phyloP scores from a whole-genome alignment of 2,113 vertebrate genomes.

The Erythrolamprus reginae region DNA sequence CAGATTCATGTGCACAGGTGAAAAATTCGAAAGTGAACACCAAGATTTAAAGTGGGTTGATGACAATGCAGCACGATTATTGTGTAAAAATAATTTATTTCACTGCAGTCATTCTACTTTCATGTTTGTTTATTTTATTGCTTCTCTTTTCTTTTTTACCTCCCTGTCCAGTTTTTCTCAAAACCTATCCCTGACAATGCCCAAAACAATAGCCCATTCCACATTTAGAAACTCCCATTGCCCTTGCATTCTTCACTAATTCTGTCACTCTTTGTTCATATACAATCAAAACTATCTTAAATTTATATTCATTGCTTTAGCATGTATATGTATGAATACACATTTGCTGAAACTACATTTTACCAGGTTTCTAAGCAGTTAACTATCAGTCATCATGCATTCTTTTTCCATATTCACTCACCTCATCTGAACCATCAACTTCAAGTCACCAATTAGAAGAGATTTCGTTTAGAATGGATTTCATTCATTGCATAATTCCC shows the following conservation, averaged over 20 bases:
- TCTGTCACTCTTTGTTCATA: not conserved
- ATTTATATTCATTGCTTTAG: not conserved
- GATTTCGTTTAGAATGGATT: too few species aligned
- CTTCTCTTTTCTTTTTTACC: not conserved
- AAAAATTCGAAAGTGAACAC: conserved; percentile 23
- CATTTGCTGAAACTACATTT: not conserved
- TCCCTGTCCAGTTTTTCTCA: not conserved
- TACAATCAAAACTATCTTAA: not conserved
- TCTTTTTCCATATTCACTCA: not conserved
- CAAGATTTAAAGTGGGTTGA: not conserved
- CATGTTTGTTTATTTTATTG: not conserved
- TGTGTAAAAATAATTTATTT: not conserved
- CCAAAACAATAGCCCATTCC: not conserved
- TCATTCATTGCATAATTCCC: not conserved
- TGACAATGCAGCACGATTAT: not conserved
- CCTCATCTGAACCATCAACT: not conserved
- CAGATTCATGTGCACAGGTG: conserved; percentile 35
- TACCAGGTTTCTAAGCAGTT: not conserved
- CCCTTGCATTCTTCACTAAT: not conserved
- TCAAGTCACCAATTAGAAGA: not conserved
- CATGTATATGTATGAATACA: not conserved
- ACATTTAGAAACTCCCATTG: not conserved
- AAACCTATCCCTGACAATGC: not conserved
- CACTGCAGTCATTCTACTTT: not conserved
- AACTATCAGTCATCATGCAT: not conserved